These are phyloP conservation scores for Brachionichthys hirsutus DNA, from an alignment of 2,113 vertebrate species.

Conservation along the genomic window DNA sequence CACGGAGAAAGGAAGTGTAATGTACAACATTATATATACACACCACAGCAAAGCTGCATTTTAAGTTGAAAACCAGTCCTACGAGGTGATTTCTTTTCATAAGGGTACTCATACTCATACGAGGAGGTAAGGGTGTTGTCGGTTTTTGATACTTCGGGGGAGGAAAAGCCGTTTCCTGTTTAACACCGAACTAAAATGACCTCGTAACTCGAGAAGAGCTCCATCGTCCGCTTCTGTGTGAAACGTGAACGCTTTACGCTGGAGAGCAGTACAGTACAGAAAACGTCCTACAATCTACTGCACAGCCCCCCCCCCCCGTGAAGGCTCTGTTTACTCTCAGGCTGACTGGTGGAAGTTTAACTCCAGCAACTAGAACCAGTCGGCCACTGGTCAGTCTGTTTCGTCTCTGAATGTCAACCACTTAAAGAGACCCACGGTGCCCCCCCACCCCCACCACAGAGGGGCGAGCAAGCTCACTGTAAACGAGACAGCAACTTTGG, in stretches of 20 bases:
- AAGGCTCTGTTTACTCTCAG: constrained; percentile 85
- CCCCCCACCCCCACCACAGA: too few relatives aligned
- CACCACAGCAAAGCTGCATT: constrained; percentile 95
- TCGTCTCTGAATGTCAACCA: constrained; percentile 74
- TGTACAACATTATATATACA: constrained; percentile 99
- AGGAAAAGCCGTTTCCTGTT: constrained; percentile 96
- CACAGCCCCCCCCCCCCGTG: constrained; percentile 91
- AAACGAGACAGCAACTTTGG: constrained; percentile 99
- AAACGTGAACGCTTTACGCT: constrained; percentile 94
- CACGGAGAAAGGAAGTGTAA: constrained; percentile 92
- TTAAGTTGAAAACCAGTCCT: constrained; percentile 99
- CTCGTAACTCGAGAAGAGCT: constrained; percentile 90
- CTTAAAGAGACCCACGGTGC: constrained; percentile 72
- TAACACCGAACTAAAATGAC: constrained; percentile 97
- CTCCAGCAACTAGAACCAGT: constrained; percentile 89
- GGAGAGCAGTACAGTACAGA: constrained; percentile 93
- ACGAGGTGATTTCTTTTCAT: constrained; percentile 95
- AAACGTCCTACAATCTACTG: constrained; percentile 98
- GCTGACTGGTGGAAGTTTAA: constrained; percentile 83
- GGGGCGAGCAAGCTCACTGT: constrained; percentile 99
- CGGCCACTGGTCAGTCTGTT: constrained; percentile 79
- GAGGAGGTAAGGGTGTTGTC: constrained; percentile 99
- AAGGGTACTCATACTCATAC: constrained; percentile 98
- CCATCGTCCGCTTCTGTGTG: constrained; percentile 75
- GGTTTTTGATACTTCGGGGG: constrained; percentile 99